Conservation (phyloP, 2,113 vertebrate genomes). For the Greenwoodochromis staneri region DNA sequence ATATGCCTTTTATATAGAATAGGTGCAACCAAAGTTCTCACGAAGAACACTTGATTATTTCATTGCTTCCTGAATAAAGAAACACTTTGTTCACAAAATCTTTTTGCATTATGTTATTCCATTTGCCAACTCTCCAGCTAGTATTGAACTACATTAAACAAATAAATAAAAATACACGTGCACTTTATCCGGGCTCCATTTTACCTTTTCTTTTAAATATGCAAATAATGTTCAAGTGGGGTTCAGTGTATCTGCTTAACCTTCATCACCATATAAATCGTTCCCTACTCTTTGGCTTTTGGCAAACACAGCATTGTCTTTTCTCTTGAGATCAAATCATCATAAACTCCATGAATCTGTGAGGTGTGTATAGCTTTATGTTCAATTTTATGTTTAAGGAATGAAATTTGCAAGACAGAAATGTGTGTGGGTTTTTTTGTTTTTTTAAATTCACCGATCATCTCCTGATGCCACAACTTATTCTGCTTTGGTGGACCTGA, state of each 20-base stretch:
- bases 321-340: not conserved
- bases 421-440: accelerated
- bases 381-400: not conserved
- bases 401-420: not conserved
- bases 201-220: not conserved
- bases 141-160: not conserved
- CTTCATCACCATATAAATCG: not conserved
- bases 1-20: not conserved
- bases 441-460: not conserved
- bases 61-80: not conserved
- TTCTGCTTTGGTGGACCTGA: not conserved
- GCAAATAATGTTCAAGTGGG: not conserved
- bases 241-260: not conserved
- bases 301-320: not conserved
- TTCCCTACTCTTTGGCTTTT: not conserved
- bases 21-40: not conserved
- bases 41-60: not conserved
- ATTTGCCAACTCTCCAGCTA: not conserved
- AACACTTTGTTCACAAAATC: not conserved
- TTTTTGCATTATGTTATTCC: not conserved
- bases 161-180: not conserved
- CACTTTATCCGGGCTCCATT: not conserved
- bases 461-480: not conserved
- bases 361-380: not conserved
- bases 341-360: not conserved